phyloP scores from a whole-genome alignment of 2,888 invertebrate genomes.

The Malthinus seriepunctatus region DNA sequence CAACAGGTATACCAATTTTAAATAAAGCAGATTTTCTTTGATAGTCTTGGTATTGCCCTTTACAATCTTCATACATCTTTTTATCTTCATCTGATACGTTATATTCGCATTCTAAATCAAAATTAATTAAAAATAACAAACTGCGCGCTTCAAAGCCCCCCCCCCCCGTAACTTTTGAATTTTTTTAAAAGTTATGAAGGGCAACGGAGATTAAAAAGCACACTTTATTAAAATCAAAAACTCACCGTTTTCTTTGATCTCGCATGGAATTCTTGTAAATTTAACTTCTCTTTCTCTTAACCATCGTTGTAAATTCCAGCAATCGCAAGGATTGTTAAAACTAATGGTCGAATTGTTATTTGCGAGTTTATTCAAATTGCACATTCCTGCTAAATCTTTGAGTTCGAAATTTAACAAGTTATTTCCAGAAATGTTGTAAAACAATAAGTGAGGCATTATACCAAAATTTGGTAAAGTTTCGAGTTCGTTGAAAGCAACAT shows the following conservation, averaged over 20 bases:
- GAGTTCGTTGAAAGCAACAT: conserved; percentile 45
- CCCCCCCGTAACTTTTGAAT: too few relatives aligned
- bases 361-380: conserved; percentile 44
- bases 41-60: conserved; percentile 2
- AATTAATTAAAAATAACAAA: not conserved
- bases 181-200: too few relatives aligned
- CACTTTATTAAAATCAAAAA: not conserved
- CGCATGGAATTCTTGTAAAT: conserved; percentile 43
- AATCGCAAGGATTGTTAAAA: conserved; percentile 46
- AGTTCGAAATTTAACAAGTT: conserved; percentile 36
- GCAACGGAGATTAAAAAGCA: not conserved
- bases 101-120: conserved; percentile 17
- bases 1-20: conserved; percentile 12
- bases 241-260: conserved; percentile 39
- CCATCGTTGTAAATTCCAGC: conserved; percentile 48
- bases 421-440: conserved; percentile 49
- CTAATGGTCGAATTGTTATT: conserved; percentile 42
- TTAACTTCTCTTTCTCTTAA: conserved; percentile 40
- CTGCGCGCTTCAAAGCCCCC: too few relatives aligned
- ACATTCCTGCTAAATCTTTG: conserved; percentile 47
- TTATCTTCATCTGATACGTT: conserved; percentile 13
- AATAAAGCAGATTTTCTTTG: conserved; percentile 8
- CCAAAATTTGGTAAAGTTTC: conserved; percentile 37
- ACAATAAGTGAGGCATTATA: conserved; percentile 41
- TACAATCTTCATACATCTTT: conserved; percentile 10